Evolutionary conservation across 2,113 vertebrate genomes (phyloP), one percentile per base, ranked within the genome.

Genomic region (Chamaea fasciata): DNA sequence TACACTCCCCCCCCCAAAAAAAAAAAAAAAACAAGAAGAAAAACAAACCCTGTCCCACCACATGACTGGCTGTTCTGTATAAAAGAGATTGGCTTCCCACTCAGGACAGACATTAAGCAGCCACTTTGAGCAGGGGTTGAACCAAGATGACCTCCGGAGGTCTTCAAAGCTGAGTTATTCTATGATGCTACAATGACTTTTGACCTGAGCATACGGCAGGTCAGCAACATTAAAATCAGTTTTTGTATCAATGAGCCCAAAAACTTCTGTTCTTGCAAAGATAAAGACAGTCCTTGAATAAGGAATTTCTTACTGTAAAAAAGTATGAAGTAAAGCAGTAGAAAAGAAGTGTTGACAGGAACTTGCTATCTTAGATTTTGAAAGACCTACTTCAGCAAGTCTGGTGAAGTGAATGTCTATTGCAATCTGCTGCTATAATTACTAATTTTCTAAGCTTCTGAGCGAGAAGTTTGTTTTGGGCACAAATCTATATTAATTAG

Each of bases 1-100:
- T 41, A 0, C 2, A 11, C 41, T 13, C 41, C 13, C 41, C 41
- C 13, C 41, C 41, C 41, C 8, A 13, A 81, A 57, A 42, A 0
- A 7, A 11, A n/a, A n/a, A n/a, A n/a, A n/a, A n/a, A n/a, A n/a
- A n/a, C n/a, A n/a, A n/a, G 15, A 5, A 31, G 31, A 39, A 67
- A 31, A 15, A 0, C 28, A 22, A 75, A 35, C 22, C 8, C 16
- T 50, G 22, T 16, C 4, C 4, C 0, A 0, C 17, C 31, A 60
- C 10, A 2, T 27, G 73, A 83, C 27, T 30, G 33, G 10, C 42
- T 69, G 31, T 49, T 46, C 33, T 46, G 5, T 65, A 23, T 9
- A 50, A 49, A 65, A 80, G 20, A 83, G 49, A 52, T 10, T 0
- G 0, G 44, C 67, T 63, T 69, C 55, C n/a, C 35, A 50, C 24